Conservation (phyloP, 2,888 invertebrate species). For the Pelosia muscerda region DNA sequence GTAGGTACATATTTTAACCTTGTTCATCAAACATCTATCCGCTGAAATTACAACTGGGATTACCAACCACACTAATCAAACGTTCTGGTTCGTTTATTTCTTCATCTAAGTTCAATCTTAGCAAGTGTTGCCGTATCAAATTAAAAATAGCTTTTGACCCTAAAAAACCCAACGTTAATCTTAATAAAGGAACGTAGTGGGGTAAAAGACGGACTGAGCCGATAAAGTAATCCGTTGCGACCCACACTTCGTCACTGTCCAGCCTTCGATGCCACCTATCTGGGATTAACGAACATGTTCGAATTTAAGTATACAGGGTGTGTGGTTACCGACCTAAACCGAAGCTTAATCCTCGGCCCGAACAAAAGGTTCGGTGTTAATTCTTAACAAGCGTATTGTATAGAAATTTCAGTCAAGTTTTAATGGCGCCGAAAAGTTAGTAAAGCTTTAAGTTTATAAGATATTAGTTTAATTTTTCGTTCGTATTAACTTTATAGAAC, state of each 20-base stretch:
- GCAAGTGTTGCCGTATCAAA: constrained; percentile 1
- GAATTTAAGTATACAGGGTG: constrained; percentile 71
- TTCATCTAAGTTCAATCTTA: neutral
- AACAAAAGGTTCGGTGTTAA: constrained; percentile 56
- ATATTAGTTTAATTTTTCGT: neutral
- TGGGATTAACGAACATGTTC: constrained; percentile 80
- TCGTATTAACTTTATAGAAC: neutral
- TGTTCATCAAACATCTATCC: no score
- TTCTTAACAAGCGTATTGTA: constrained; percentile 53
- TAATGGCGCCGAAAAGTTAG: constrained; percentile 46
- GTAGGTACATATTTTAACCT: no score
- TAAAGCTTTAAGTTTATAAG: constrained; percentile 25
- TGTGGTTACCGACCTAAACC: constrained; percentile 61
- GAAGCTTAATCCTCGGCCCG: constrained; percentile 59
- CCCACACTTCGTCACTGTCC: constrained; percentile 82
- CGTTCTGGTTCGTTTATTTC: neutral
- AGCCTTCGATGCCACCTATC: constrained; percentile 70
- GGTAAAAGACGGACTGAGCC: constrained; percentile 61
- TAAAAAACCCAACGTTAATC: constrained; percentile 67
- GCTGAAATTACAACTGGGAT: neutral
- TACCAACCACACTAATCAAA: neutral
- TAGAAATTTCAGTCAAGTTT: constrained; percentile 52
- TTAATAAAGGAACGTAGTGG: constrained; percentile 68
- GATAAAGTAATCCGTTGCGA: constrained; percentile 69
- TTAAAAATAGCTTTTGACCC: constrained; percentile 24